Evolutionary conservation across 1,140 invertebrate species (phyloP).

Genomic region (Orchestia grillus): DNA sequence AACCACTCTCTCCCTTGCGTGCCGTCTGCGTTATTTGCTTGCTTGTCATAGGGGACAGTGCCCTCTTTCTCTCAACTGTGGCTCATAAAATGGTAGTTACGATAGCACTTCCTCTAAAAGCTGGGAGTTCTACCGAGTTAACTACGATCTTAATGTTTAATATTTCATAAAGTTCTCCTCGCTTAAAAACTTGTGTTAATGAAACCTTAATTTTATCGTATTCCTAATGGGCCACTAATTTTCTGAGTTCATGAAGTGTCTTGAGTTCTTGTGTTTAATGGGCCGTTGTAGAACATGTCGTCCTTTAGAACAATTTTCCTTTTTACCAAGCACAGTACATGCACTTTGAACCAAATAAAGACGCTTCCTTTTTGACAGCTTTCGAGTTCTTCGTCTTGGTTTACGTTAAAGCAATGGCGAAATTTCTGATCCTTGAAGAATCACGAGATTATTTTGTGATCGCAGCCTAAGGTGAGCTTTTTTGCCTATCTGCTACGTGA

Average conservation of each 20-base stretch:
- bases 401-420: no score
- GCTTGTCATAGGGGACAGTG: background rate
- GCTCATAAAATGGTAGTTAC: background rate
- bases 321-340: background rate
- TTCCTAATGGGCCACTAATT: background rate
- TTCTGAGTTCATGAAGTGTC: background rate
- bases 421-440: no score
- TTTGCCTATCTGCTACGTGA: background rate
- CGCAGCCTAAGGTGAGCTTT: background rate
- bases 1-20: background rate
- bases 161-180: background rate
- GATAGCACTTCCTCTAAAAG: background rate
- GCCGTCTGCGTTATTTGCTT: constrained; percentile 19
- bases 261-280: background rate
- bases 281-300: background rate
- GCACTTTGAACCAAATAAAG: background rate
- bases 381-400: no score
- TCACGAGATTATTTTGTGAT: no score
- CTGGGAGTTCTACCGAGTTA: background rate
- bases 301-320: background rate
- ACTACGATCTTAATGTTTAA: background rate
- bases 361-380: background rate
- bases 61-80: constrained; percentile 22
- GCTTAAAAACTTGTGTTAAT: background rate
- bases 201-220: background rate